Conservation (phyloP, 1,140 invertebrate genomes). For the Chlorops oryzae region DNA sequence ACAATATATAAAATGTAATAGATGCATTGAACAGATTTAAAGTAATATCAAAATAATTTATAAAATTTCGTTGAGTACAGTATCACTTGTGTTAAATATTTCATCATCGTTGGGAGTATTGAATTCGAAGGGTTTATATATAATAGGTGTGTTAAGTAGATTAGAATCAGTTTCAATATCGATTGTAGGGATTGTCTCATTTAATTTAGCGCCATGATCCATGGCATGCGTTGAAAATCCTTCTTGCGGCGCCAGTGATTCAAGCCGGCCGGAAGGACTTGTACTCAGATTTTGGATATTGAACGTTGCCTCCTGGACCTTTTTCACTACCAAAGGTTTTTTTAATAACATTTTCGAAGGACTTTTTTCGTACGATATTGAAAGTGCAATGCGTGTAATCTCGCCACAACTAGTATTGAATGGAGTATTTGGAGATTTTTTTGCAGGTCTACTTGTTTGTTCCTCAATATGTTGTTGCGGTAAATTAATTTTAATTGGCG, state of each 20-base stretch:
- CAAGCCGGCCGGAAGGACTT: conserved; percentile 39
- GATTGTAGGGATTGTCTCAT: conserved; percentile 15
- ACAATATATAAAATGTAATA: too few species aligned
- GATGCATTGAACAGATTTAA: too few species aligned
- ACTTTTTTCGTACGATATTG: neutral
- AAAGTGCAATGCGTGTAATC: conserved; percentile 30
- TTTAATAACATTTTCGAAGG: too few species aligned
- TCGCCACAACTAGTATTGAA: conserved; percentile 28
- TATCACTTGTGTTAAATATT: conserved; percentile 35
- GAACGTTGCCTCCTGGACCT: conserved; percentile 31
- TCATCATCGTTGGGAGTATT: conserved; percentile 26
- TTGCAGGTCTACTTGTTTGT: too few species aligned
- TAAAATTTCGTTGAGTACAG: conserved; percentile 36
- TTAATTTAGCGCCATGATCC: too few species aligned
- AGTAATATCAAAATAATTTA: too few species aligned
- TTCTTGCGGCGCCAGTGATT: conserved; percentile 26
- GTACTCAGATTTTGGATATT: conserved; percentile 40
- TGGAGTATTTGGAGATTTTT: conserved; percentile 22
- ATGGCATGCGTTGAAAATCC: neutral
- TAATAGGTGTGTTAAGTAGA: neutral
- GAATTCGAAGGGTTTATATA: neutral
- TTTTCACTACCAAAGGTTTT: conserved; percentile 29
- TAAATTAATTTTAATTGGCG: too few species aligned
- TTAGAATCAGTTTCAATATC: conserved; percentile 12
- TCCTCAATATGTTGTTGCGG: too few species aligned